These are phyloP conservation scores for Glomeris marginata DNA, from an alignment of 2,888 invertebrate species.

Conservation along the genomic window DNA sequence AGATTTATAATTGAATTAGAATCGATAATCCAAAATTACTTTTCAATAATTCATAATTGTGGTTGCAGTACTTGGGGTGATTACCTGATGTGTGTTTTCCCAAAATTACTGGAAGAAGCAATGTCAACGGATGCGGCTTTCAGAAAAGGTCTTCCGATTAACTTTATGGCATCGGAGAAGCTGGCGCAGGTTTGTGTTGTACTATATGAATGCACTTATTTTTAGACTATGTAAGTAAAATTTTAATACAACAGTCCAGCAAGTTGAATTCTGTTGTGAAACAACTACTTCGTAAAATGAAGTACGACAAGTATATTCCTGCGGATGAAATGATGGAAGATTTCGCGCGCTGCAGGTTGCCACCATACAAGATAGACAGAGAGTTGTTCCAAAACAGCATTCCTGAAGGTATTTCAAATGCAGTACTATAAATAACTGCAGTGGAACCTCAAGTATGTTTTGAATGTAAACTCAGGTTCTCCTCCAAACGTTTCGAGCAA, in stretches of 20 bases:
- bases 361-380: constrained; percentile 14
- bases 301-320: constrained; percentile 13
- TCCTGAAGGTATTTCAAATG: constrained; percentile 2
- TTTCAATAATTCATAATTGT: no score
- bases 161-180: constrained; percentile 15
- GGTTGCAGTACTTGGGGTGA: constrained; percentile 15
- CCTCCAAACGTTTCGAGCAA: constrained; percentile 13
- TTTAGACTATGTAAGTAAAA: no score
- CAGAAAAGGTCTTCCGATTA: constrained; percentile 15
- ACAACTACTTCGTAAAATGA: constrained; percentile 12
- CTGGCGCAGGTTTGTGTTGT: constrained; percentile 15
- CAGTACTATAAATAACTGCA: no score
- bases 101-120: constrained; percentile 14
- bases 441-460: no score
- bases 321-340: constrained; percentile 16
- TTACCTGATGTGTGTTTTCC: constrained; percentile 16
- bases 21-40: no score
- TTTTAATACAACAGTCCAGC: constrained; percentile 5
- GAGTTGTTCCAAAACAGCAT: constrained; percentile 6
- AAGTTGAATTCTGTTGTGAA: constrained; percentile 15
- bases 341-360: constrained; percentile 15
- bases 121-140: constrained; percentile 15
- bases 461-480: background rate
- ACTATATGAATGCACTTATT: no score
- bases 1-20: constrained; percentile 1